Percentiles rank a stretch among this genome's conserved stretches.
These are phyloP conservation scores for Mystacornis crossleyi DNA, from an alignment of 2,113 vertebrate species.

Conservation along the genomic window DNA sequence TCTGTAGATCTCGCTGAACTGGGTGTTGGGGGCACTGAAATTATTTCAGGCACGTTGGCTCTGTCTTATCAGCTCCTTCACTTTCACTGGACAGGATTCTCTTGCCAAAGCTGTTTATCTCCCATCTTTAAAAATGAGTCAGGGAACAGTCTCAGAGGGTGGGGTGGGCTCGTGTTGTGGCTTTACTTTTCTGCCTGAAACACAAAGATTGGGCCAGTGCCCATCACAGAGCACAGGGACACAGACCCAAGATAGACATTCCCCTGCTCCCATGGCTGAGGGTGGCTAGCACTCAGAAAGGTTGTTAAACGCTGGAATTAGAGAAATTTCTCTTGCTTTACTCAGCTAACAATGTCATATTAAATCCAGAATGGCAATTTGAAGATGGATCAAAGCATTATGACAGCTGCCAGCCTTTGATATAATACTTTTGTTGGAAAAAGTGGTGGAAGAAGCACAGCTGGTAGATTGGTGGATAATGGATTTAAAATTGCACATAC, in stretches of 20 bases:
- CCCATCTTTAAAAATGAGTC: neutral
- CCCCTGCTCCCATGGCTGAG: neutral
- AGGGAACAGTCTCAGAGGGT: neutral
- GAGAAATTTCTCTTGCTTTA: neutral
- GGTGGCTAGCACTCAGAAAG: neutral
- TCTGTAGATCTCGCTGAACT: neutral
- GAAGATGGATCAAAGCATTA: conserved; percentile 34
- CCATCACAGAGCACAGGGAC: neutral
- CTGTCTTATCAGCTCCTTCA: neutral
- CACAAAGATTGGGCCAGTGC: neutral
- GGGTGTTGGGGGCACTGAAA: neutral
- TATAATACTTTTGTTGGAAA: neutral
- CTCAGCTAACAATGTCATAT: neutral
- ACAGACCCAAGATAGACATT: neutral
- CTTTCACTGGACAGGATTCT: fast-evolving
- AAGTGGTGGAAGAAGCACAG: neutral
- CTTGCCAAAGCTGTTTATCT: neutral
- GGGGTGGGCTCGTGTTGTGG: neutral
- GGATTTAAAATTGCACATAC: conserved; percentile 20
- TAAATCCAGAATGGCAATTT: neutral
- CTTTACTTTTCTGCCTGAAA: neutral
- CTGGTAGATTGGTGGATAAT: neutral
- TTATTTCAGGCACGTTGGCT: neutral
- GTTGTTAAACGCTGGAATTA: neutral
- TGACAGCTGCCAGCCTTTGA: conserved; percentile 35